Base-by-base conservation (phyloP, 2,797 vertebrate species). In the Hoplostethus atlanticus region DNA sequence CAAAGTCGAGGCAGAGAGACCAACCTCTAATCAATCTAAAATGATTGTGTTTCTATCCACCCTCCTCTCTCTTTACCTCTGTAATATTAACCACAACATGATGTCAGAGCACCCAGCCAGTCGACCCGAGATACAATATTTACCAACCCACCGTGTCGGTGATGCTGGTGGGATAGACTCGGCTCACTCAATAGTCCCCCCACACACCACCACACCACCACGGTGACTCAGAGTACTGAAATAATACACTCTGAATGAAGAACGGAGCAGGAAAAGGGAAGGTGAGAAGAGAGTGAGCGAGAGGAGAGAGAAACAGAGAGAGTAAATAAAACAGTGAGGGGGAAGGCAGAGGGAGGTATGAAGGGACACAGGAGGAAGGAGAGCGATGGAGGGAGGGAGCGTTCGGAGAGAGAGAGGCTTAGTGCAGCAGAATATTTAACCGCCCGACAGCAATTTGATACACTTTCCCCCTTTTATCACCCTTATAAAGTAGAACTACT, bases 391-490 rank as follows among this genome's bases (percentile, higher is more conserved):
- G 5, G 17, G 6, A 16, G 36, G 10, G 36, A 46, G 48, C 16
- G 7, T 15, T 8, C 31, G 6, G 17, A 38, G 4, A 28, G 38
- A 7, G 11, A 13, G 70, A 46, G 68, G 52, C 51, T 82, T 68
- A 67, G 69, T 73, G 72, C 77, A 68, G 83, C 67, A 84, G 61
- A 70, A 77, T 72, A 77, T 78, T 36, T 58, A 70, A 67, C 70
- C 0, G 5, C 58, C 53, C 57, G 71, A 51, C 80, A 79, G 76
- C 77, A 74, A 64, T 80, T 83, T 64, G 58, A 85, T 59, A 71
- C 77, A 69, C 81, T 65, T 82, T 62, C 58, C 71, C 47, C 64
- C 79, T 80, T 77, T 83, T 81, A 83, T 86, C 79, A 72, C 78
- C 79, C 81, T 81, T 63, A 75, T 83, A 61, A 79, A 81, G 68